These are phyloP conservation scores for Zaprionus africanus DNA, from an alignment of 1,140 invertebrate species.

Conservation along the genomic window DNA sequence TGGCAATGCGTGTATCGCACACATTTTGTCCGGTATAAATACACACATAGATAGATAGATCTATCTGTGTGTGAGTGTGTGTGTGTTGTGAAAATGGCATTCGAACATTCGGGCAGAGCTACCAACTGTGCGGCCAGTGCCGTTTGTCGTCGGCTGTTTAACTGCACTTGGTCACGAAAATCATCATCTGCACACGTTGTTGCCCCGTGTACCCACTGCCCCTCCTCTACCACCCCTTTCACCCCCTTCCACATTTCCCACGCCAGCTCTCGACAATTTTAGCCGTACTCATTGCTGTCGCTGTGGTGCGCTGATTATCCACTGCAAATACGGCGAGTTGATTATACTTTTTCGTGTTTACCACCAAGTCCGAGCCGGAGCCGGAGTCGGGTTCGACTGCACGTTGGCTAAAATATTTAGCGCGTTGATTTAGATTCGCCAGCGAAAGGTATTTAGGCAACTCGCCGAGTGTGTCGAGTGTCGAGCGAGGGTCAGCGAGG, in stretches of 20 bases:
- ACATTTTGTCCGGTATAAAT: slow-evolving; percentile 42
- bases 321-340: slow-evolving; percentile 80
- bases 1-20: slow-evolving; percentile 10
- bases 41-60: slow-evolving; percentile 1
- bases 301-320: slow-evolving; percentile 70
- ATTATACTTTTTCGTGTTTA: slow-evolving; percentile 82
- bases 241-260: not conserved
- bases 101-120: slow-evolving; percentile 48
- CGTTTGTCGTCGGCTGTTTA: slow-evolving; percentile 75
- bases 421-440: slow-evolving; percentile 81
- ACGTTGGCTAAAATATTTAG: slow-evolving; percentile 78
- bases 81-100: slow-evolving; percentile 32
- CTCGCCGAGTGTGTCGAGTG: not conserved
- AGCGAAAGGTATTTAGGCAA: slow-evolving; percentile 78
- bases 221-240: not conserved
- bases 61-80: slow-evolving; percentile 16
- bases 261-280: not conserved
- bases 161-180: slow-evolving; percentile 82
- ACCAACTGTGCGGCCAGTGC: slow-evolving; percentile 53
- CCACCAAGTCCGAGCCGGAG: slow-evolving; percentile 34
- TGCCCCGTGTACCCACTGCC: not conserved
- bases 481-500: not conserved
- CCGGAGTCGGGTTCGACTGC: slow-evolving; percentile 21
- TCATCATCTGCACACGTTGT: slow-evolving; percentile 64
- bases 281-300: slow-evolving; percentile 26